Evolutionary conservation across 2,113 vertebrate species (phyloP), one percentile per base, ranked within the genome.

Genomic region (Rostratula benghalensis): DNA sequence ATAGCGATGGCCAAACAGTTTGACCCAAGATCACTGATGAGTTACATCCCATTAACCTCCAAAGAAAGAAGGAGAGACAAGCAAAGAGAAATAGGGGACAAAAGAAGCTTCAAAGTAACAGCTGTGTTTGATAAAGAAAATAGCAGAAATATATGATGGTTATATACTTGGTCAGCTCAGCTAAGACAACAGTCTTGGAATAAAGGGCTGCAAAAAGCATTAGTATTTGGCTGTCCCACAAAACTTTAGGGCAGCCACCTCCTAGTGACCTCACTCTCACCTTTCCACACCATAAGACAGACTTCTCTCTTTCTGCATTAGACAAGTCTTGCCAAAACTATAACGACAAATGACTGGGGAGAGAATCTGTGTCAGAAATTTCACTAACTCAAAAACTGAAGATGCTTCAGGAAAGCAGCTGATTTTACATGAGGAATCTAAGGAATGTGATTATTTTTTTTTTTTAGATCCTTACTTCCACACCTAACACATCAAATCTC

Each of bases 1-100:
- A 91, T 84, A 91, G 83, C 41, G 28, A 95, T 87, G 86, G 60
- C 83, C 95, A 92, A 94, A 93, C 0, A 0, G 77, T 93, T 93
- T 95, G 94, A 96, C 93, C 95, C 0, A 2, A 91, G 95, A 95
- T 92, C 93, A 87, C 56, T 94, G 94, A 94, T 81, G 95, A 96
- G 92, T 56, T 93, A 78, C 56, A 97, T 90, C 73, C 86, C 76
- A 96, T 96, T 97, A 93, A 90, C 95, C 88, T 95, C 64, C 21
- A 83, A 92, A 81, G 67, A 87, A 87, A 89, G 85, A 69, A 65
- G 46, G 54, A 89, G 24, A 91, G 30, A 74, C 68, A 64, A 82
- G 74, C 73, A 93, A 81, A 94, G 76, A 92, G 89, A 94, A 96
- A 83, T 74, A 87, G 17, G 28, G 37, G n/a, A 90, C 63, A 91